phyloP scores from a whole-genome alignment of 2,113 vertebrate species.

The Paramormyrops kingsleyae region DNA sequence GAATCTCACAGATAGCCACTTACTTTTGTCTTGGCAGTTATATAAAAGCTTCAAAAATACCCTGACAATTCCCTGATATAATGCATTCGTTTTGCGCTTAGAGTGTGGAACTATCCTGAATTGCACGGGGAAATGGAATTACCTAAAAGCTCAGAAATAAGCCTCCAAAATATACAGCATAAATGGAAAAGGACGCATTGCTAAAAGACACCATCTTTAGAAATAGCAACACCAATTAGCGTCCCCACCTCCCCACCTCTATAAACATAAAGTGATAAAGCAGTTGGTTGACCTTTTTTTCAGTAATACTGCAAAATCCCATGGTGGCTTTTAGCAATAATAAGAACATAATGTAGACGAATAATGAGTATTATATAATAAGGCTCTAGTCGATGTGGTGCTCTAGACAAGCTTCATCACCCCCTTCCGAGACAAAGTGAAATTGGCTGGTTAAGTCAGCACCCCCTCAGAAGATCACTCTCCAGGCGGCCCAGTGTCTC shows the following conservation, averaged over 20 bases:
- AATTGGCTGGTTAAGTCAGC: not conserved
- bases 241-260: not conserved
- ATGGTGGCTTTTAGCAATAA: not conserved
- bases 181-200: not conserved
- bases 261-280: not conserved
- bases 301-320: not conserved
- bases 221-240: not conserved
- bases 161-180: not conserved
- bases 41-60: not conserved
- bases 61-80: not conserved
- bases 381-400: not conserved
- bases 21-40: not conserved
- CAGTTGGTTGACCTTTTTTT: not conserved
- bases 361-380: not conserved
- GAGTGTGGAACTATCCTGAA: not conserved
- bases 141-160: not conserved
- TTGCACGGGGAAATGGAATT: too few relatives aligned
- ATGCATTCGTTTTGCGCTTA: not conserved
- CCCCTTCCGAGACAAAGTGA: not conserved
- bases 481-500: not conserved
- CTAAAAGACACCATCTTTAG: not conserved
- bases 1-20: not conserved
- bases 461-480: not conserved
- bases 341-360: not conserved
- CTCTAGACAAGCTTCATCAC: not conserved